These are phyloP conservation scores for Drosophila rhopaloa DNA, from an alignment of 1,140 invertebrate species.

Conservation along the genomic window DNA sequence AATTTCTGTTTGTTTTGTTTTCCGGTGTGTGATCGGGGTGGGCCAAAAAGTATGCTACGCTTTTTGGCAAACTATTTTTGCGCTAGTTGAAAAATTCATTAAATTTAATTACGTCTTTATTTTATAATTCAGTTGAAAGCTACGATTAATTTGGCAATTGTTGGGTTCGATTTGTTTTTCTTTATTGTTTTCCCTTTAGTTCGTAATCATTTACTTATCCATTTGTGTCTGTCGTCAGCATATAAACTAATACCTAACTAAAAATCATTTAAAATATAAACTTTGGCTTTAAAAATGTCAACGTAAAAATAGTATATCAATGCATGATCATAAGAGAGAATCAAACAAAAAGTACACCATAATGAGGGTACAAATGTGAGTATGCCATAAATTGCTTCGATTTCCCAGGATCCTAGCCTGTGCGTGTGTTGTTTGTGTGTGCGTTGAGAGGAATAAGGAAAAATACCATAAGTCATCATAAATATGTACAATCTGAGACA, in stretches of 20 bases:
- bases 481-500: slow-evolving; percentile 70
- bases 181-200: slow-evolving; percentile 31
- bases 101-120: slow-evolving; percentile 80
- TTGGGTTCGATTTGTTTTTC: slow-evolving; percentile 81
- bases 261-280: slow-evolving; percentile 78
- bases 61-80: slow-evolving; percentile 56
- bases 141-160: slow-evolving; percentile 84
- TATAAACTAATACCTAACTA: slow-evolving; percentile 75
- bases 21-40: slow-evolving; percentile 44
- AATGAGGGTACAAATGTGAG: slow-evolving; percentile 38
- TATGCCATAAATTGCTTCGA: slow-evolving; percentile 68
- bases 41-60: slow-evolving; percentile 58
- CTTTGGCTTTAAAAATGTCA: slow-evolving; percentile 83
- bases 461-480: slow-evolving; percentile 47
- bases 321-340: slow-evolving; percentile 37
- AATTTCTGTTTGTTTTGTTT: slow-evolving; percentile 39
- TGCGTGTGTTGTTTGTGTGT: slow-evolving; percentile 45
- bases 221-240: slow-evolving; percentile 51
- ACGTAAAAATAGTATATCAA: slow-evolving; percentile 67
- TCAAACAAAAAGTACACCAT: slow-evolving; percentile 47
- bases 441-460: slow-evolving; percentile 33
- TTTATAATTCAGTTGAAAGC: slow-evolving; percentile 80
- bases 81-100: slow-evolving; percentile 56
- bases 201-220: slow-evolving; percentile 37
- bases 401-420: slow-evolving; percentile 33